Evolutionary conservation across 2,113 vertebrate genomes (phyloP).

Genomic region (Ictidomys tridecemlineatus): DNA sequence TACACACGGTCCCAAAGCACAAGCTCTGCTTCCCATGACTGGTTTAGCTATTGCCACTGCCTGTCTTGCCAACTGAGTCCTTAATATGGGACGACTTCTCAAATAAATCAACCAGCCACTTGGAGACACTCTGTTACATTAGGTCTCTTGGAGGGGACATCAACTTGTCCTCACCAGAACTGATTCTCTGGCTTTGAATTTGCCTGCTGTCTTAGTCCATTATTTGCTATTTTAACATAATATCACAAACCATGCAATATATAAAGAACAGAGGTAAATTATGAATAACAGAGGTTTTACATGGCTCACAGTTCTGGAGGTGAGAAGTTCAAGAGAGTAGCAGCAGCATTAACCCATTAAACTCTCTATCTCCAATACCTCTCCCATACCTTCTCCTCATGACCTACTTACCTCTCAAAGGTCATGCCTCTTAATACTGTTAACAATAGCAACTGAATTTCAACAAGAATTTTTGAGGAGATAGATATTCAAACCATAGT

Average conservation of each 20-base stretch:
- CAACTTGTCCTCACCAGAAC: neutral
- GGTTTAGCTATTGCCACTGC: neutral
- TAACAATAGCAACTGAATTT: neutral
- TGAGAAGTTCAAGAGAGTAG: neutral
- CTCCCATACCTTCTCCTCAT: neutral
- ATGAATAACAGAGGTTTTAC: neutral
- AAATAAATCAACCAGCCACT: neutral
- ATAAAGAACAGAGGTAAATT: neutral
- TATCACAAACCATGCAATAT: neutral
- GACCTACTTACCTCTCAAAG: neutral
- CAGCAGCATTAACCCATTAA: neutral
- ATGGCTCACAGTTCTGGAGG: neutral
- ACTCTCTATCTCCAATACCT: neutral
- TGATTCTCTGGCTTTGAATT: neutral
- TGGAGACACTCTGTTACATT: neutral
- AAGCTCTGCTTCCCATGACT: neutral
- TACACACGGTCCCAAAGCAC: neutral
- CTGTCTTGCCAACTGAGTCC: neutral
- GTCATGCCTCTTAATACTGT: neutral
- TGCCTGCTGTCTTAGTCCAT: neutral
- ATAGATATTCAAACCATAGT: neutral
- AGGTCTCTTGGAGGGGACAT: neutral
- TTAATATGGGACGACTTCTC: neutral
- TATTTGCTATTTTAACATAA: neutral
- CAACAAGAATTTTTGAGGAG: neutral